phyloP scores from a whole-genome alignment of 2,113 vertebrate species.

The Eleginops maclovinus region DNA sequence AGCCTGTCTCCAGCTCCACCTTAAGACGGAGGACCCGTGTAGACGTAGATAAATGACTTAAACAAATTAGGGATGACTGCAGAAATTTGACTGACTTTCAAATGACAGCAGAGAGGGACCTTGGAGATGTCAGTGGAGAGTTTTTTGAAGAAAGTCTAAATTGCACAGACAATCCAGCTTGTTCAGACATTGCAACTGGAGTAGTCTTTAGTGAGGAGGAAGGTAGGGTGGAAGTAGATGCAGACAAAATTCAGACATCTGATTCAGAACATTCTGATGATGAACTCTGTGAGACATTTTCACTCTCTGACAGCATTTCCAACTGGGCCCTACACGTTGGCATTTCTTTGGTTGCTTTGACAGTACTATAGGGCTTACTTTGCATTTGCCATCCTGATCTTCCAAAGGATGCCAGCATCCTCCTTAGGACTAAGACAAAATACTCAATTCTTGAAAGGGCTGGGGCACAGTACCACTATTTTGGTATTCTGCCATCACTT shows the following conservation, averaged over 20 bases:
- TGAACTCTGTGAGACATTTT: neutral
- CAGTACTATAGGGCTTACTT: neutral
- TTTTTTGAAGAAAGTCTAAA: neutral
- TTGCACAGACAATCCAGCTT: neutral
- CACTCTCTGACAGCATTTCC: neutral
- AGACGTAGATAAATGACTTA: too few species aligned
- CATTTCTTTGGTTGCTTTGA: neutral
- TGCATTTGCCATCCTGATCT: neutral
- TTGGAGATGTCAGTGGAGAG: too few species aligned
- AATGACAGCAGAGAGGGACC: neutral
- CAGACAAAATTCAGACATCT: neutral
- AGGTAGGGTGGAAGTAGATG: neutral
- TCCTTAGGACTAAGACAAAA: conserved; percentile 1
- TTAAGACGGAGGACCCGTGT: too few species aligned
- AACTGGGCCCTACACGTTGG: conserved; percentile 12
- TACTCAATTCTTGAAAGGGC: neutral
- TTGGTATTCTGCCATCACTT: neutral
- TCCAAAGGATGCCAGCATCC: conserved; percentile 9
- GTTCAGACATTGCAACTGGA: neutral
- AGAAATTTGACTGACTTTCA: neutral
- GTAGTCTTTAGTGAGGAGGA: neutral
- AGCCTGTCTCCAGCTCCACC: too few species aligned
- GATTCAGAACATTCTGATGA: conserved; percentile 16
- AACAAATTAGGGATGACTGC: neutral
- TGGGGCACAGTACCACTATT: neutral